phyloP scores from a whole-genome alignment of 2,888 invertebrate species.

The Amblyteles armatorius region DNA sequence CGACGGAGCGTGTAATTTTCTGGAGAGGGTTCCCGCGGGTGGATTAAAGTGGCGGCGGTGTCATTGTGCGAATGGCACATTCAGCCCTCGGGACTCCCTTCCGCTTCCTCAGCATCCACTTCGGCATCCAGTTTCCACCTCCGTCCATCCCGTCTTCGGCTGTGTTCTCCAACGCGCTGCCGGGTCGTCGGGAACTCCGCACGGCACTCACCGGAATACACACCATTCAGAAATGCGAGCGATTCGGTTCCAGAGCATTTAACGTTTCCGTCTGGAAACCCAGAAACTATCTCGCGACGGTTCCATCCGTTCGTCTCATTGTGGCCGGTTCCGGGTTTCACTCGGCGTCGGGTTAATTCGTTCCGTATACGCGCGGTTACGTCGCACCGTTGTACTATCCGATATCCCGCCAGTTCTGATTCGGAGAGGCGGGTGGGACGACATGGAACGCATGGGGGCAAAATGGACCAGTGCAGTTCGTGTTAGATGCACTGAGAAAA shows the following conservation, averaged over 20 bases:
- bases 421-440: neutral
- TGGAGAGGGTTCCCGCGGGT: slow-evolving; percentile 42
- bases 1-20: slow-evolving; percentile 55
- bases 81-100: slow-evolving; percentile 19
- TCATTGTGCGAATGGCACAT: slow-evolving; percentile 42
- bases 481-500: too few relatives aligned
- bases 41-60: slow-evolving; percentile 47
- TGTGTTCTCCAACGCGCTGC: slow-evolving; percentile 5
- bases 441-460: too few relatives aligned
- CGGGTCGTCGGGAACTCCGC: neutral
- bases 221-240: neutral
- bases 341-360: neutral
- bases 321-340: neutral
- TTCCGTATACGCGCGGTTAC: neutral
- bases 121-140: neutral
- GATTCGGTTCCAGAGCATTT: slow-evolving; percentile 13
- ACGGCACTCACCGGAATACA: slow-evolving; percentile 1
- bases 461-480: too few relatives aligned
- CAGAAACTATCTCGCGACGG: slow-evolving; percentile 8
- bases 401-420: neutral
- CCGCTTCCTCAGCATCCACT: neutral
- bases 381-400: neutral
- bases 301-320: neutral
- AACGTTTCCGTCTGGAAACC: slow-evolving; percentile 37
- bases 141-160: neutral